Conservation (phyloP, 2,113 vertebrate genomes). For the Sebastes schlegelii region DNA sequence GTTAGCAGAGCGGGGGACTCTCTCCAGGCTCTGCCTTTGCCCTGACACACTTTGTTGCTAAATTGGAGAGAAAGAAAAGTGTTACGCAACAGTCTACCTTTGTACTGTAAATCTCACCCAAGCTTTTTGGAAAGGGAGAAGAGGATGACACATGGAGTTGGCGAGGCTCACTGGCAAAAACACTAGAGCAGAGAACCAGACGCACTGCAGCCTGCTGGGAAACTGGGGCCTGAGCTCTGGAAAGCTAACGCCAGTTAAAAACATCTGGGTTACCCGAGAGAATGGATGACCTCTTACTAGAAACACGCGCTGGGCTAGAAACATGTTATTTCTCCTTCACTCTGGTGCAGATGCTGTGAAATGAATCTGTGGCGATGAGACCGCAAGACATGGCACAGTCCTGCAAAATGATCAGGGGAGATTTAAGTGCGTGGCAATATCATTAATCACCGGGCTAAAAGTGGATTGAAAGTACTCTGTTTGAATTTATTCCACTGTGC, state of each 20-base stretch:
- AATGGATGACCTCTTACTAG: conserved; percentile 68
- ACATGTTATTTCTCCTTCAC: conserved; percentile 64
- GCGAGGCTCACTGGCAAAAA: conserved; percentile 53
- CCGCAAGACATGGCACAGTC: conserved; percentile 4
- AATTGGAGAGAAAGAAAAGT: conserved; percentile 29
- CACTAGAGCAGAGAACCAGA: conserved; percentile 62
- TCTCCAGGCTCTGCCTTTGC: conserved; percentile 22
- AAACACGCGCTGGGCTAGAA: conserved; percentile 66
- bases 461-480: conserved; percentile 11
- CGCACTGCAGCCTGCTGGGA: conserved; percentile 68
- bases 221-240: conserved; percentile 55
- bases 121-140: conserved; percentile 37
- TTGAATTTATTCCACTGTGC: conserved; percentile 33
- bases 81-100: conserved; percentile 72
- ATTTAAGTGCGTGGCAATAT: conserved; percentile 19
- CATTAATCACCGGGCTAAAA: conserved; percentile 46
- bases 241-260: conserved; percentile 64
- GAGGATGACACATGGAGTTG: conserved; percentile 68
- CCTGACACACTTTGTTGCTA: conserved; percentile 51
- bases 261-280: conserved; percentile 74
- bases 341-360: conserved; percentile 43
- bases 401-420: conserved; percentile 12
- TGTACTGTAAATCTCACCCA: conserved; percentile 73
- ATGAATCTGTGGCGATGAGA: conserved; percentile 38
- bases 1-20: conserved; percentile 21